A percentile compares a stretch with the other conserved stretches of the same genome.
phyloP scores from a whole-genome alignment of 2,797 vertebrate species.

The Merluccius polli region DNA sequence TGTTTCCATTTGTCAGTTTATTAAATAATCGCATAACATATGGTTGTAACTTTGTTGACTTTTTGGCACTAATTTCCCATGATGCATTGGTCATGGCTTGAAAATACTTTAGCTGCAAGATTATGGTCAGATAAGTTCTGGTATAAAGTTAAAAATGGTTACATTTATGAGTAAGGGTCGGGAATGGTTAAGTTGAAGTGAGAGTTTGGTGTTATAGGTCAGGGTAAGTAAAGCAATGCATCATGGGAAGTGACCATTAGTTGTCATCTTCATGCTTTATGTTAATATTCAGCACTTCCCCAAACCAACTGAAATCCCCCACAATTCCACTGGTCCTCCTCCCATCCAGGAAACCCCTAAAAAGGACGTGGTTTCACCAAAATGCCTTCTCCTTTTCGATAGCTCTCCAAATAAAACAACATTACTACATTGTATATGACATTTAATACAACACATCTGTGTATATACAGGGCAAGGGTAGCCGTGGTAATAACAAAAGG shows the following conservation, averaged over 20 bases:
- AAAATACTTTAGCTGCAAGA: not conserved
- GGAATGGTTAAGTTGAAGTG: not conserved
- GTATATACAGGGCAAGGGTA: constrained; percentile 2
- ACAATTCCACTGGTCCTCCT: not conserved
- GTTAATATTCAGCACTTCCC: not conserved
- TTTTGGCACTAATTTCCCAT: not conserved
- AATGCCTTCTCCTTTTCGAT: not conserved
- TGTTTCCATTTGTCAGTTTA: too few relatives aligned
- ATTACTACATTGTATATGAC: not conserved
- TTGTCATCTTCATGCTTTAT: not conserved
- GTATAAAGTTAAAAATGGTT: not conserved
- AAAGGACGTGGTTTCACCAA: not conserved
- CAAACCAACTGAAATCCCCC: not conserved
- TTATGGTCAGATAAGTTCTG: not conserved
- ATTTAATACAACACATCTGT: constrained; percentile 2
- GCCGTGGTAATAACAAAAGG: not conserved
- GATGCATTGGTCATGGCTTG: not conserved
- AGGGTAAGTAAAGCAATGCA: not conserved
- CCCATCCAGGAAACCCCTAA: not conserved
- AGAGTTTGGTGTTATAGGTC: not conserved
- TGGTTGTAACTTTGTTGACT: not conserved
- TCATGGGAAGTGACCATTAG: not conserved
- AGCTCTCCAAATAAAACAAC: not conserved
- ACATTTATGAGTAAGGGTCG: not conserved
- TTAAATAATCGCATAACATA: too few relatives aligned